These are phyloP conservation scores for Drosophila acutilabella DNA, from an alignment of 2,888 invertebrate species.

Conservation along the genomic window DNA sequence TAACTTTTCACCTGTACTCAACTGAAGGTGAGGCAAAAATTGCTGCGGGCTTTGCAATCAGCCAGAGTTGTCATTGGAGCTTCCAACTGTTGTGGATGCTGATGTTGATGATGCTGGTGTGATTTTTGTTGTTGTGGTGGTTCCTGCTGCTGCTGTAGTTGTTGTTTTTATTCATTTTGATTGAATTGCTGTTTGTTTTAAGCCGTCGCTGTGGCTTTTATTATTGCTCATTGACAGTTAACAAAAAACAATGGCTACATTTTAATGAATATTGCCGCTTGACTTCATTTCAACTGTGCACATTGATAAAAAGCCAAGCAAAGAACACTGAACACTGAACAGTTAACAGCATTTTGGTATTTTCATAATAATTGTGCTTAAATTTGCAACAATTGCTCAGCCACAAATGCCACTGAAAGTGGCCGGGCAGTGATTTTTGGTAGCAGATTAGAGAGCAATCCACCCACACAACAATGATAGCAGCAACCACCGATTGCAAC, in stretches of 20 bases:
- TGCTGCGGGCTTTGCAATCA: constrained; percentile 65
- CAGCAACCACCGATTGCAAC: constrained; percentile 67
- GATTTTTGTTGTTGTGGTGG: constrained; percentile 28
- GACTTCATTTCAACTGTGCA: constrained; percentile 70
- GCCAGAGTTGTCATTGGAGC: constrained; percentile 64
- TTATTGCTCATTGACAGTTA: constrained; percentile 75
- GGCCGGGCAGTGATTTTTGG: constrained; percentile 65
- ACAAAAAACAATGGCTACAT: constrained; percentile 75
- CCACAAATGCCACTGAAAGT: constrained; percentile 61
- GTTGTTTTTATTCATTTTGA: constrained; percentile 63
- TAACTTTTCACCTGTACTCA: constrained; percentile 75
- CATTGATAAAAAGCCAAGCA: constrained; percentile 50
- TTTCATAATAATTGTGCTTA: constrained; percentile 75
- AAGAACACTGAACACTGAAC: no score
- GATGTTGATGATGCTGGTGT: constrained; percentile 25
- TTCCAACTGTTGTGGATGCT: constrained; percentile 25
- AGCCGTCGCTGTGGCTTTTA: constrained; percentile 66
- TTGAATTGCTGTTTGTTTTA: constrained; percentile 80
- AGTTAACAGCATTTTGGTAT: constrained; percentile 34
- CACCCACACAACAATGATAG: constrained; percentile 42
- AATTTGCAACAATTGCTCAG: constrained; percentile 74
- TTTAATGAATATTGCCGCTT: constrained; percentile 83
- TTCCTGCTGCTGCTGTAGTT: constrained; percentile 16
- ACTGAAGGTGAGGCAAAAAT: constrained; percentile 17
- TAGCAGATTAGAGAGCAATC: constrained; percentile 61